Base-by-base conservation (phyloP, 1,140 invertebrate species). In the Liolophura sinensis region DNA sequence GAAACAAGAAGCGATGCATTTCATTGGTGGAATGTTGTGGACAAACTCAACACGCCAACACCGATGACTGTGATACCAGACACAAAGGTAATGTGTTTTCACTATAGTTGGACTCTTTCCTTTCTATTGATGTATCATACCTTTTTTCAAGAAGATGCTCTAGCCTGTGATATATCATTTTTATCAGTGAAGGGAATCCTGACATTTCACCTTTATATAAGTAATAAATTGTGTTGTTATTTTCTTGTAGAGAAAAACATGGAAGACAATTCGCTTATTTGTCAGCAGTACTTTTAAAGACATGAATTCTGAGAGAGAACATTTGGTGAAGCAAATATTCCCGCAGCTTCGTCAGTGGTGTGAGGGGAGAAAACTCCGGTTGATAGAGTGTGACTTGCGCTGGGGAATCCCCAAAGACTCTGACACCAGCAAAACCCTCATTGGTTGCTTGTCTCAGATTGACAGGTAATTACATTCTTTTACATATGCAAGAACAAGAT, bases 251-350 rank as follows among this genome's bases (percentile, higher is more conserved):
- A 60, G 66, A 49, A 71, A 65, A 50, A 58, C 52, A 18, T 78
- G 76, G 76, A 74, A 73, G 25, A 79, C 76, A 15, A 70, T 79
- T 25, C 60, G 78, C 16, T 66, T 81, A 1, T 81, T 81, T 70
- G 77, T 81, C 55, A 77, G 74, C 40, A 77, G 74, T 25, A 81
- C 79, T 3, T 81, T 81, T 64, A 78, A 74, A 50, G 79, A 81
- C 66, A 77, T 81, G 67, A 62, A 71, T 55, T 66, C 63, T 24
- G 79, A 81, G 64, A 65, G 79, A 55, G 78, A 81, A 60, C 40
- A 70, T 27, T 70, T 81, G 14, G 74, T 81, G 9, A 80, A 78
- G 60, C 52, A 70, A 62, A 68, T 75, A 20, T 73, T 78, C 54
- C 74, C 76, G 15, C 56, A 60, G 9, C 61, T 78, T 31, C 65